Base-by-base conservation (phyloP, 2,888 invertebrate species). In the Clistopyga incitator region DNA sequence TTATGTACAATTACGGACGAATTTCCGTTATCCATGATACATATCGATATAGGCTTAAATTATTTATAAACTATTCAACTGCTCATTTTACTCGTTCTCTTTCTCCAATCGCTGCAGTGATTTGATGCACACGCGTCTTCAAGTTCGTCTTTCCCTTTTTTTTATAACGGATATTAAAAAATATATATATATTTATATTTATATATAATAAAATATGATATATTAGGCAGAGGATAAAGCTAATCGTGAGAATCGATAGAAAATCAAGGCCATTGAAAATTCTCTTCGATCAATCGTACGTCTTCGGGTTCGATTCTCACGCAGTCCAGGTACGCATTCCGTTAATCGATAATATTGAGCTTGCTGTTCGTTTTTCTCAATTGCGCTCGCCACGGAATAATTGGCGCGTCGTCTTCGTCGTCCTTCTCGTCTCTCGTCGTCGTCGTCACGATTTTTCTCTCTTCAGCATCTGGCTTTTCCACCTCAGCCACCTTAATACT, bases 321-420 rank as follows among this genome's bases (percentile, higher is more conserved):
- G 74, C 47, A 52, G 38, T 56, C 50, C 61, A 64, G 75, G 64
- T 75, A 64, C 75, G 38, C 64, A 29, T 64, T 52, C 15, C 34
- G 34, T 91, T 86, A 95, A 92, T 97, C 97, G 90, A 97, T 95
- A 88, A 98, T 94, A 93, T 97, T 97, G 84, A 98, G 95, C 92
- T 97, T 97, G 94, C 98, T 98, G 93, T 98, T 98, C 18, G 98
- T 98, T 94, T 98, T 98, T 91, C 98, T 95, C 67, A 98, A 94
- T 90, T 98, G 97, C 42, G 98, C 97, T 89, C 98, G 95, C 98
- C 98, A 98, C 0, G 98, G 98, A 84, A 98, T 98, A 74, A 97
- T 97, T 89, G 95, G 96, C 45, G 95, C 94, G 80, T 94, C 95
- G 84, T 95, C 96, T 54, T 95, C 95, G 77, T 94, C 94, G 29